phyloP scores from a whole-genome alignment of 2,888 invertebrate genomes.

The Dendrolimus pini region DNA sequence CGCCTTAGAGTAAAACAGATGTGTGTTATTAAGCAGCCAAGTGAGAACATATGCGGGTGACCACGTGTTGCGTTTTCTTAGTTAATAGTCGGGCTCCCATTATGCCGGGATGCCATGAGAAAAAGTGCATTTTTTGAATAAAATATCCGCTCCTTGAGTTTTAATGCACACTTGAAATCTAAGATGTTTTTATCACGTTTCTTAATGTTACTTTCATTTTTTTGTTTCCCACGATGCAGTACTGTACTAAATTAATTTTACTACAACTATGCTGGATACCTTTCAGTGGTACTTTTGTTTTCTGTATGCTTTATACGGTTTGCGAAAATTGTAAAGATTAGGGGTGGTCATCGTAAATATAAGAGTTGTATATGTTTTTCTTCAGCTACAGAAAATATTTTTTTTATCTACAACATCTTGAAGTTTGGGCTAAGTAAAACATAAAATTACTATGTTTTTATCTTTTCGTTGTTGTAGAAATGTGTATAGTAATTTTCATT shows the following conservation, averaged over 20 bases:
- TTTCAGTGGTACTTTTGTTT: too few relatives aligned
- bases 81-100: constrained; percentile 17
- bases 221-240: constrained; percentile 7
- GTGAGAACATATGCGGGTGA: constrained; percentile 53
- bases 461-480: too few relatives aligned
- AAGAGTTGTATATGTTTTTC: too few relatives aligned
- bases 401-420: too few relatives aligned
- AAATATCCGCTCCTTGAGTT: constrained; percentile 9
- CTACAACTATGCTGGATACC: too few relatives aligned
- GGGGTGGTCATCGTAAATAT: too few relatives aligned
- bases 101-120: constrained; percentile 29
- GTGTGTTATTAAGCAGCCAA: constrained; percentile 33
- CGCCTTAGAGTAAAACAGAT: constrained; percentile 37
- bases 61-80: constrained; percentile 43
- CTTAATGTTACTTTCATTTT: constrained; percentile 9
- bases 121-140: constrained; percentile 23
- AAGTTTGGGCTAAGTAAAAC: too few relatives aligned
- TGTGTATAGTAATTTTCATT: too few relatives aligned
- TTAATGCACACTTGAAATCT: constrained; percentile 11
- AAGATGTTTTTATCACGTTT: constrained; percentile 8
- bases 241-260: neutral
- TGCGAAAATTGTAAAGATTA: too few relatives aligned
- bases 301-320: too few relatives aligned
- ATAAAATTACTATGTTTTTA: too few relatives aligned
- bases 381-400: too few relatives aligned